These are phyloP conservation scores for Lophius piscatorius DNA, from an alignment of 2,113 vertebrate species.

Conservation along the genomic window DNA sequence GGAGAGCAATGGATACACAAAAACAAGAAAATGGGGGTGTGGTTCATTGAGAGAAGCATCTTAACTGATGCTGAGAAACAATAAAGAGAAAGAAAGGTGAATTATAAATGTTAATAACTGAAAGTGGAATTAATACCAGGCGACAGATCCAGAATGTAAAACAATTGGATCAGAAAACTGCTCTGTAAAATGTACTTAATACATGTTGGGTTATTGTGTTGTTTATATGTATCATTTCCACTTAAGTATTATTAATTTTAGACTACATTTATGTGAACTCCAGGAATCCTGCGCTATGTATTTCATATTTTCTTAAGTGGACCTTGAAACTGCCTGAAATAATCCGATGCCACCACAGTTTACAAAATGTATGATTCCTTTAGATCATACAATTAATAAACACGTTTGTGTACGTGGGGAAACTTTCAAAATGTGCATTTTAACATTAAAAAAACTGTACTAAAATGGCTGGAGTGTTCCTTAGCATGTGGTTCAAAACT, in stretches of 20 bases:
- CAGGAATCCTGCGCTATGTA: neutral
- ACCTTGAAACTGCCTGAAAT: neutral
- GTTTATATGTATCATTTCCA: neutral
- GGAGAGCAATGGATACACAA: neutral
- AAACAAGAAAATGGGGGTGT: neutral
- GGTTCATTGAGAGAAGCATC: neutral
- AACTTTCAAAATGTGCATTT: neutral
- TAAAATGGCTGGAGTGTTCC: no score
- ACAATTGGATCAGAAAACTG: neutral
- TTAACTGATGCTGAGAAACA: neutral
- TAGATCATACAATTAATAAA: neutral
- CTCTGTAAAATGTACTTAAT: no score
- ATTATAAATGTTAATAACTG: conserved; percentile 10
- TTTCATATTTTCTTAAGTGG: no score
- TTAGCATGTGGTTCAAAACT: no score
- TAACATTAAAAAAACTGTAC: no score
- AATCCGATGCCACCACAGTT: neutral
- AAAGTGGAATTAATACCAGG: neutral
- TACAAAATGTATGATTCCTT: neutral
- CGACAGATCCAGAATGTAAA: neutral
- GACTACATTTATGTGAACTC: neutral
- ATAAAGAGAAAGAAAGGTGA: neutral
- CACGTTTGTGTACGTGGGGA: neutral
- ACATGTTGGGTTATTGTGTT: neutral
- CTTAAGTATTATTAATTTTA: neutral